A percentile compares a stretch with the other conserved stretches of the same genome.
Evolutionary conservation across 2,888 invertebrate species (phyloP).

Genomic region (Anoncus sp.): DNA sequence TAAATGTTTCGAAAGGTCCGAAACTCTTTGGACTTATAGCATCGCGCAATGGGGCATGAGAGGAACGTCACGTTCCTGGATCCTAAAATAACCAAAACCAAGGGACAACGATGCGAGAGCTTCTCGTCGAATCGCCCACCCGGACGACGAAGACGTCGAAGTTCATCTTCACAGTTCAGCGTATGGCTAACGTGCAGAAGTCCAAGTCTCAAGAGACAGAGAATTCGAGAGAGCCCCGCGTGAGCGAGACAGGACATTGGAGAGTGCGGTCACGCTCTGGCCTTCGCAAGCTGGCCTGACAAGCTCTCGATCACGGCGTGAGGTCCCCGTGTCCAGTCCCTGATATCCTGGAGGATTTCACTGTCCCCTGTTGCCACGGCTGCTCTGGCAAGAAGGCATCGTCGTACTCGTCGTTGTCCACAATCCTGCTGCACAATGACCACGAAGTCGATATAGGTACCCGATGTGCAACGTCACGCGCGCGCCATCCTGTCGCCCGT

Average conservation of each 20-base stretch:
- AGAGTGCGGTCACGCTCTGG: conserved; percentile 72
- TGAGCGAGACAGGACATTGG: conserved; percentile 62
- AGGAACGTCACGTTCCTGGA: conserved; percentile 66
- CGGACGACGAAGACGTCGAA: conserved; percentile 44
- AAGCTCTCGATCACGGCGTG: conserved; percentile 78
- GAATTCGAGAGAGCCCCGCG: conserved; percentile 23
- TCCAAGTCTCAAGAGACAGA: conserved; percentile 58
- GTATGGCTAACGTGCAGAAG: conserved; percentile 43
- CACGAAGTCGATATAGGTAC: conserved; percentile 64
- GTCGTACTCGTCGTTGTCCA: conserved; percentile 57
- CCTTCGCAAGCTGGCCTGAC: conserved; percentile 70
- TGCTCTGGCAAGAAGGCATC: conserved; percentile 60
- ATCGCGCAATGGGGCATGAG: conserved; percentile 23
- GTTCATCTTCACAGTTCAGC: conserved; percentile 46
- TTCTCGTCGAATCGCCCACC: conserved; percentile 50
- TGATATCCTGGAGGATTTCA: conserved; percentile 74
- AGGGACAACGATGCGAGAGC: conserved; percentile 37
- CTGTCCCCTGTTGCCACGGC: conserved; percentile 53
- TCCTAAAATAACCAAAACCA: conserved; percentile 75
- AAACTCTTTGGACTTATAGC: conserved; percentile 5
- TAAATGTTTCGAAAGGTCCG: conserved; percentile 61
- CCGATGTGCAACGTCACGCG: conserved; percentile 76
- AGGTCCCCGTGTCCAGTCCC: conserved; percentile 71
- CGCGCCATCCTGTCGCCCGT: conserved; percentile 75
- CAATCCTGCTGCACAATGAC: conserved; percentile 73